These are phyloP conservation scores for Hymenopus coronatus DNA, from an alignment of 2,888 invertebrate genomes.

Conservation along the genomic window DNA sequence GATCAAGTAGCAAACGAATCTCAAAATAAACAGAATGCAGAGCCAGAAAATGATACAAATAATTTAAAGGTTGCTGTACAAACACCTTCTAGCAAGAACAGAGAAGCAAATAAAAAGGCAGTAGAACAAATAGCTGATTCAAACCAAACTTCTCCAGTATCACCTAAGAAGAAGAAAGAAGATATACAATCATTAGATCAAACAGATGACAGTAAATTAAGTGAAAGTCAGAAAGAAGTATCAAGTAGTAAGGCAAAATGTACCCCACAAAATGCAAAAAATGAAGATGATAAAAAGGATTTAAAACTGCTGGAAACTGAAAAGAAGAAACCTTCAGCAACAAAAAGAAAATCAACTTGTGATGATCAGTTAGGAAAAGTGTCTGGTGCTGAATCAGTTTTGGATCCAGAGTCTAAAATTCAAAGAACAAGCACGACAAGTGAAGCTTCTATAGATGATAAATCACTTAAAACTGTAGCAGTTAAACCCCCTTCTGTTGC, in stretches of 20 bases:
- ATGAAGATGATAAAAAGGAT: neutral
- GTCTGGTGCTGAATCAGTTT: neutral
- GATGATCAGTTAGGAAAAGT: neutral
- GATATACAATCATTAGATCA: neutral
- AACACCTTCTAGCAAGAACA: neutral
- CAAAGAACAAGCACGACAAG: neutral
- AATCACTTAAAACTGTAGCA: neutral
- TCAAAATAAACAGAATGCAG: neutral
- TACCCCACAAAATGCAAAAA: neutral
- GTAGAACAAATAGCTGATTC: neutral
- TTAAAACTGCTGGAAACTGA: neutral
- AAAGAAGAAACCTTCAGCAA: neutral
- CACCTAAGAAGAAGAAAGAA: neutral
- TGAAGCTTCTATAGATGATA: neutral
- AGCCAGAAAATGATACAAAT: neutral
- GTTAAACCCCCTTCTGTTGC: neutral
- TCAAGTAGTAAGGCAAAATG: neutral
- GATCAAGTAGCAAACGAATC: neutral
- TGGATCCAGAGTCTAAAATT: neutral
- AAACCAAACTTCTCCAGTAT: neutral
- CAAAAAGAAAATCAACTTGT: neutral
- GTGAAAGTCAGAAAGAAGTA: neutral
- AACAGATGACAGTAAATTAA: neutral
- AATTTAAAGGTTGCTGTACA: neutral
- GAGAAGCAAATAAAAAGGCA: neutral